Base-by-base conservation (phyloP, 2,113 vertebrate species). In the Ondatra zibethicus region DNA sequence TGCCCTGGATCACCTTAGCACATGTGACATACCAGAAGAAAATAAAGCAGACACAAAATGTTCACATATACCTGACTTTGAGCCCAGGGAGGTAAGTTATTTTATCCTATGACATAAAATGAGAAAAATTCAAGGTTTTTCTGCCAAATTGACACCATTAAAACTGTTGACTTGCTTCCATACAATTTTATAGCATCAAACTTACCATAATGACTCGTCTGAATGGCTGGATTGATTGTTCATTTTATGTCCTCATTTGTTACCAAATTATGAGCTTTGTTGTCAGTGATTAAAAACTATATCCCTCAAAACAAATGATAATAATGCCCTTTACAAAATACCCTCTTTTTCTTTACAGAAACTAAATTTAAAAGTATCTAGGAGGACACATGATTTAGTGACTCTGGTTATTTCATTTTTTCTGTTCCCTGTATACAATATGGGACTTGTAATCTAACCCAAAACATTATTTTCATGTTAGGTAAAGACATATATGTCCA, bases 1-100 rank as follows among this genome's bases (percentile, higher is more conserved):
- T 3, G 99, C 99, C 14, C 96, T 99, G 70, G 99, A 99, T 97
- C 94, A 98, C 80, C 97, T 99, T 93, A 98, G 98, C 72, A 68
- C 96, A 81, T 99, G 99, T 82, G 7, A 81, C 81, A 5, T 68
- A 13, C 29, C 31, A 12, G 13, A 68, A 68, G 0, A 0, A 65
- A 25, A 65, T 3, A 65, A 10, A 65, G 5, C 12, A 33, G 1
- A 66, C 1, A 33, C 4, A 33, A 31, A 33, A 68, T 68, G 99
- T 97, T 98, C 99, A 47, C 88, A 98, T 86, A 98, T 99, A 96
- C 97, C 84, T 66, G 97, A 98, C 11, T 99, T 99, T 97, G 99
- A 99, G 31, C 98, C 99, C 10, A 99, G 98, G 99, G 99, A 99
- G 98, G 99, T 98, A 97, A 89, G 87, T 63, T 92, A 52, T 80